Percentiles rank a stretch among this genome's conserved stretches.
Evolutionary conservation across 2,797 vertebrate species (phyloP).

Genomic region (Anniella stebbinsi): DNA sequence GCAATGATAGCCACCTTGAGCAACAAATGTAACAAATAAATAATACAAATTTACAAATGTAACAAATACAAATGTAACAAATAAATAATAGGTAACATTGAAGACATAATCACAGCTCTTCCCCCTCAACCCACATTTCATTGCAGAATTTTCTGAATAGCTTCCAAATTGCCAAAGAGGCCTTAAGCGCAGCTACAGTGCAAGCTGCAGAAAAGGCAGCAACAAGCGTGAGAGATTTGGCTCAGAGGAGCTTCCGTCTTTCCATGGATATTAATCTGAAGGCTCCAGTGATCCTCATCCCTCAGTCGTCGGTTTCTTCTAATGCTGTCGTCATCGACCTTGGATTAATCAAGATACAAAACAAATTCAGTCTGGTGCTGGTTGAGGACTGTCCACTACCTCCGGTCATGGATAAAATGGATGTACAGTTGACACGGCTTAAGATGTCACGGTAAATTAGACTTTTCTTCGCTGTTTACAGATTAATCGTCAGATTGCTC

Average conservation of each 20-base stretch:
- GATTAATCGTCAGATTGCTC: background rate
- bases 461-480: background rate
- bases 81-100: background rate
- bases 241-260: conserved; percentile 92
- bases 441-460: conserved; percentile 85
- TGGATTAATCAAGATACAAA: conserved; percentile 89
- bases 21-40: background rate
- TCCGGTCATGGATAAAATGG: conserved; percentile 86
- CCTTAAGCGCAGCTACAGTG: conserved; percentile 88
- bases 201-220: conserved; percentile 95
- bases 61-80: background rate
- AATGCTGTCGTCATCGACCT: conserved; percentile 90
- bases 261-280: conserved; percentile 89
- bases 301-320: conserved; percentile 89
- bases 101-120: background rate
- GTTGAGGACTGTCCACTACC: conserved; percentile 77
- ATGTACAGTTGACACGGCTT: conserved; percentile 85
- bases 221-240: conserved; percentile 89
- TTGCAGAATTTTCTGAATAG: conserved; percentile 83
- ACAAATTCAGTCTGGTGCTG: conserved; percentile 82
- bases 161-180: conserved; percentile 88
- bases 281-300: conserved; percentile 93
- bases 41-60: background rate
- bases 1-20: background rate
- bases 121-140: background rate